Conservation (phyloP, 2,888 invertebrate species). For the Mantis religiosa region DNA sequence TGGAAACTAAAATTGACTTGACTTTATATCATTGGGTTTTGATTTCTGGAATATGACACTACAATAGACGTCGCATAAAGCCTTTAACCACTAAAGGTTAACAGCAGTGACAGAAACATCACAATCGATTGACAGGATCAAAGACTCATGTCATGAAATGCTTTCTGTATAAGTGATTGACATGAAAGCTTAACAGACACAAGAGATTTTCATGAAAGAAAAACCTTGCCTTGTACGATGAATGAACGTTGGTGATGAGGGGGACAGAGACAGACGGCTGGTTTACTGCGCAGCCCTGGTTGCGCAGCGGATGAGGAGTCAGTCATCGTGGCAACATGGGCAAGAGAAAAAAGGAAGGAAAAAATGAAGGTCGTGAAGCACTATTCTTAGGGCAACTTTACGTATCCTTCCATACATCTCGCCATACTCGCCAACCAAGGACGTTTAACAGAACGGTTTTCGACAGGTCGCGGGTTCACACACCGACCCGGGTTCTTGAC, state of each 20-base stretch:
- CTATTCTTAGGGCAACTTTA: not conserved
- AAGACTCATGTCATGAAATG: no score
- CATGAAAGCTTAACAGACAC: no score
- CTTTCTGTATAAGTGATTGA: no score
- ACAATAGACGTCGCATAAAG: no score
- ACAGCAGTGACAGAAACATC: no score
- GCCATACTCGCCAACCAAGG: not conserved
- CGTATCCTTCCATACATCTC: not conserved
- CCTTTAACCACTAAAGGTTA: no score
- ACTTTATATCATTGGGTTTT: no score
- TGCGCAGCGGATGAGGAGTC: not conserved
- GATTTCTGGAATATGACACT: no score
- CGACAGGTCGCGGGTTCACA: not conserved
- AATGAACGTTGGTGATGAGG: not conserved
- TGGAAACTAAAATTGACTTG: no score
- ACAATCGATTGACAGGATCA: no score
- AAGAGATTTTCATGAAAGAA: no score
- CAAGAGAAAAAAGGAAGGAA: not conserved
- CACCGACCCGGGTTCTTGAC: not conserved
- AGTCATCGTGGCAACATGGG: not conserved
- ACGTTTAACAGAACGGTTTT: not conserved
- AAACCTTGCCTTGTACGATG: not conserved
- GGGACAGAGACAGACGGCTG: not conserved
- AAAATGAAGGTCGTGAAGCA: not conserved
- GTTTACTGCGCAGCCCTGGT: not conserved